Evolutionary conservation across 1,140 invertebrate genomes (phyloP).

Genomic region (Bombus fervidus): DNA sequence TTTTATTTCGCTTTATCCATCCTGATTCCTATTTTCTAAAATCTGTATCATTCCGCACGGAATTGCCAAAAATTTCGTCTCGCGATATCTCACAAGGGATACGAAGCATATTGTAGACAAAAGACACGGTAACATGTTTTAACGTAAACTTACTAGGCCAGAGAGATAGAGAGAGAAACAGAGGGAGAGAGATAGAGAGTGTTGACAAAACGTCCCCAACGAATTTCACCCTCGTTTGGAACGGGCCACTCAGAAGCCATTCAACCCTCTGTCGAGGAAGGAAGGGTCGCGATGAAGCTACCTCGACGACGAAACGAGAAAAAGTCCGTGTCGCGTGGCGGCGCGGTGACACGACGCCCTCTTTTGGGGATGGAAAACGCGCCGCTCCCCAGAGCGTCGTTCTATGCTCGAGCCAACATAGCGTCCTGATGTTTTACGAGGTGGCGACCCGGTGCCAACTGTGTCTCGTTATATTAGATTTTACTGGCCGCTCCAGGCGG

Average conservation of each 20-base stretch:
- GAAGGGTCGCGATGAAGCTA: background rate
- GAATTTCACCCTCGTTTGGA: background rate
- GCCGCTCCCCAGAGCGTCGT: slow-evolving; percentile 70
- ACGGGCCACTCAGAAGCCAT: slow-evolving; percentile 6
- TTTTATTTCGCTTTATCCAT: no score
- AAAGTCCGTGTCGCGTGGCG: background rate
- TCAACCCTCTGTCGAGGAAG: background rate
- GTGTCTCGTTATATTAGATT: slow-evolving; percentile 80
- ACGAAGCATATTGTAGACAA: background rate
- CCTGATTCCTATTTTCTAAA: no score
- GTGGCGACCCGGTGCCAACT: slow-evolving; percentile 78
- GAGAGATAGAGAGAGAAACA: background rate
- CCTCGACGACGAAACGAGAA: background rate
- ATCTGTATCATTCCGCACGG: no score
- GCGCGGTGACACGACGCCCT: slow-evolving; percentile 51
- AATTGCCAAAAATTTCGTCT: no score
- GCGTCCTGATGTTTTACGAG: slow-evolving; percentile 76
- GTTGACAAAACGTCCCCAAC: background rate
- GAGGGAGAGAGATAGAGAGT: background rate
- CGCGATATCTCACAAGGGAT: background rate
- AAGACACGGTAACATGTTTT: background rate
- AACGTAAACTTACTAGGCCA: background rate
- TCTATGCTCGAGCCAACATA: slow-evolving; percentile 51
- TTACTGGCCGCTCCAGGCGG: slow-evolving; percentile 73
- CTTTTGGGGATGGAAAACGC: slow-evolving; percentile 63